Evolutionary conservation across 2,797 vertebrate species (phyloP), one percentile per base, ranked within the genome.

Genomic region (Sebastes miniatus): DNA sequence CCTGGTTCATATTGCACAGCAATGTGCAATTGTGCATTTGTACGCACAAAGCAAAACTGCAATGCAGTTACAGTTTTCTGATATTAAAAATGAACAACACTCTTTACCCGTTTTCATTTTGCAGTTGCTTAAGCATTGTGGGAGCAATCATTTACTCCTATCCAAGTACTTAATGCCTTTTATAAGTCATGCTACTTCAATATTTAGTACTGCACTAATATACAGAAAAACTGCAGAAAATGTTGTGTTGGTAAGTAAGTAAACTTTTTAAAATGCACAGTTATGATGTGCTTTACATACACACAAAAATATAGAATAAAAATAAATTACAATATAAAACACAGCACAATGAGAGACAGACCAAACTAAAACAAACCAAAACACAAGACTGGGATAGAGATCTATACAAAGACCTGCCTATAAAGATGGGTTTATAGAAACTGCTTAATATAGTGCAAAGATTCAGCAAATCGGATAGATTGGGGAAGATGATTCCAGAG

Each of bases 11-110:
- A 77, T 68, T 82, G 86, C 83, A 89, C 70, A 79, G 78, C 64
- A 77, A 75, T 84, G 83, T 82, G 73, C 84, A 87, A 76, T 80
- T 86, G 84, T 87, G 76, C 78, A 86, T 88, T 81, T 85, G 69
- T 76, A 76, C 8, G 6, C 61, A 83, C 73, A 86, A 86, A 87
- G 73, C 50, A 73, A 78, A 79, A 86, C 82, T 85, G 81, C 77
- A 84, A 75, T 72, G 58, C 75, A 52, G 65, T 83, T 73, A 67
- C 69, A 72, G 64, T 86, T 83, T 86, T 76, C 58, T 83, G 11
- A 83, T 81, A 65, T 80, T 78, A 50, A 74, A 82, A 81, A 74
- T 56, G 13, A 75, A 56, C 62, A 84, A 69, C 76, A 52, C 67
- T 69, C 14, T 59, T 73, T 61, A 18, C 31, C 8, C 3, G 0